phyloP scores from a whole-genome alignment of 1,140 invertebrate genomes.

The Alviniconcha marisindica region DNA sequence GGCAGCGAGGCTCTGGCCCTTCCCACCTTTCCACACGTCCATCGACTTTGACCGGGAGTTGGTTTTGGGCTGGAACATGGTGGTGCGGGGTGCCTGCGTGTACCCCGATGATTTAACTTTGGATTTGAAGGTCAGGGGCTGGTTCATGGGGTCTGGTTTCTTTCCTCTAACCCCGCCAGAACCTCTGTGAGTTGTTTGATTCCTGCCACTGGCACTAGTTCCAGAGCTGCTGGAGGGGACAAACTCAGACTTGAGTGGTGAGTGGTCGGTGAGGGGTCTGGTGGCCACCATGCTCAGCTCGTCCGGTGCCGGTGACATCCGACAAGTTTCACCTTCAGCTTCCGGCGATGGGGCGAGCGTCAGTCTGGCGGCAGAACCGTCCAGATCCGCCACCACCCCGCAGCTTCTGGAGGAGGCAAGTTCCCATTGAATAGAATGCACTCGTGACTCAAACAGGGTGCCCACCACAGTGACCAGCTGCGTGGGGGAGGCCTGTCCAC shows the following conservation, averaged over 20 bases:
- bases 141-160: constrained; percentile 50
- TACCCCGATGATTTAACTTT: constrained; percentile 75
- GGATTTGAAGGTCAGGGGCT: constrained; percentile 71
- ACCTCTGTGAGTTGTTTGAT: constrained; percentile 38
- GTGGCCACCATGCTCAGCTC: constrained; percentile 42
- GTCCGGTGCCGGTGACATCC: background rate
- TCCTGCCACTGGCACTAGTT: constrained; percentile 33
- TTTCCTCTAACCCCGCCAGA: constrained; percentile 47
- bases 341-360: background rate
- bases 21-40: background rate
- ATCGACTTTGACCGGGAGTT: constrained; percentile 8
- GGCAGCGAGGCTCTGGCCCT: constrained; percentile 14
- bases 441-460: constrained; percentile 65
- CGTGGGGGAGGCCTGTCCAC: constrained; percentile 47
- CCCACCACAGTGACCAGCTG: constrained; percentile 66
- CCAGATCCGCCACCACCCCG: background rate
- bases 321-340: background rate
- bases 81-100: constrained; percentile 60
- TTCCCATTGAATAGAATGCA: constrained; percentile 64
- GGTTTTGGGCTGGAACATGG: constrained; percentile 68
- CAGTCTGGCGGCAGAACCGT: background rate
- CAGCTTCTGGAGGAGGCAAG: constrained; percentile 31
- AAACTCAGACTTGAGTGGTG: constrained; percentile 66
- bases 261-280: constrained; percentile 55
- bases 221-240: constrained; percentile 52